Base-by-base conservation (phyloP, 2,797 vertebrate species). In the Coregonus sp. region DNA sequence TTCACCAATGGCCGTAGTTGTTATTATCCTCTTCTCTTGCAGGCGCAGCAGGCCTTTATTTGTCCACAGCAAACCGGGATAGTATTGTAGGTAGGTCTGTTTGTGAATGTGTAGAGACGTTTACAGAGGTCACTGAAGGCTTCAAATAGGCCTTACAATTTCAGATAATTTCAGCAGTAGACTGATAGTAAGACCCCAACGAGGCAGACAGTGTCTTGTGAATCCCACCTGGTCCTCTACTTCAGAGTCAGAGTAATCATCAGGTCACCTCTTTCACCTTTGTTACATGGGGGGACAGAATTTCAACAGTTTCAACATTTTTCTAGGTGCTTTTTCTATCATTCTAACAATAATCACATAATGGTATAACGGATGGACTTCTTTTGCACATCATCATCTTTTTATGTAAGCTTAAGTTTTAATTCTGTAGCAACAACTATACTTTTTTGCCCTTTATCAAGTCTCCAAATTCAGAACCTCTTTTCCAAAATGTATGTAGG, bases 21-120 rank as follows among this genome's bases (percentile, higher is more conserved):
- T 47, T 47, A 47, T 74, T 40, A 20, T 74, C 59, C n/a, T 70
- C 2, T 70, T 50, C 14, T 20, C 20, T 63, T 74, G 35, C 59
- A 74, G 72, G 56, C 18, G 72, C 54, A 65, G 56, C 18, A 59
- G 71, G 51, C 71, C 51, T 54, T 18, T 35, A 56, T 33, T 37
- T 54, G 20, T 52, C 70, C 70, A 71, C 50, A 52, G 70, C 11
- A 25, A 67, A 52, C 70, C 70, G 14, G 51, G 51, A 18, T 73
- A 47, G 9, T 47, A 12, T 63, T 73, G 16, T 14, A 50, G 59
- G 72, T 74, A 74, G 54, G 54, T 35, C 20, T 11, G 9, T 51
- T 25, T 16, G 70, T 71, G 20, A 50, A 50, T 29, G 47, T 29
- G 70, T 25, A 71, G 47, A 71, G 9, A 51, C 40, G 20, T 1